Base-by-base conservation (phyloP, 2,113 vertebrate genomes). In the Penelope pileata region DNA sequence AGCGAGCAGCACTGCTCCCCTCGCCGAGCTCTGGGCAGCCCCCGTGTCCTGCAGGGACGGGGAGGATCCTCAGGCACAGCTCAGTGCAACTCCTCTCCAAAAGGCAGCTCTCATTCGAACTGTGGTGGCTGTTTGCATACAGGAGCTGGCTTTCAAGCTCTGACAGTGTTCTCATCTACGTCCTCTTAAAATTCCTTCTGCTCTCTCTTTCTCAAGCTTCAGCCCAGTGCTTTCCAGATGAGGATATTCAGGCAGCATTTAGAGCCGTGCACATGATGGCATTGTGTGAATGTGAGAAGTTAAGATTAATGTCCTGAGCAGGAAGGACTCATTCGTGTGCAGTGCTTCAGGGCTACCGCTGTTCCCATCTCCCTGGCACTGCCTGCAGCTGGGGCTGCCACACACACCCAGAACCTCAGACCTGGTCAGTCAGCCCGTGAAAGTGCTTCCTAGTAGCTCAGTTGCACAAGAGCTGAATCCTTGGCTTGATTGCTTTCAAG, bases 1-100 rank as follows among this genome's bases (percentile, higher is more conserved):
- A 16, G 45, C 23, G 45, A 50, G 19, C 5, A 2, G n/a, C 34
- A 4, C 50, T 48, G 4, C 47, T 60, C 34, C 13, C 7, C 7
- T 6, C 18, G 19, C 50, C 30, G 30, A 62, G 6, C 36, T 8
- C 75, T 34, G 43, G 54, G 53, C 54, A 66, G 11, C 73, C 60
- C 18, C 34, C 7, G 1, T 2, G 11, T 80, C 45, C 7, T 4
- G 0, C 3, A 48, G 12, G 8, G 8, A 43, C 7, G 6, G 10
- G 3, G 26, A 30, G 54, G 19, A 42, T 80, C 45, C 42, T 75
- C 15, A 40, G 45, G 45, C 27, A 16, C 23, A 43, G 27, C 62
- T 58, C 48, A 21, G 32, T 43, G 19, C 47, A 38, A 1, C 38
- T 40, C 16, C 29, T 3, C 12, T 30, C 16, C 24, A 42, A 42